Base-by-base conservation (phyloP, 1,140 invertebrate species). In the Aphis gossypii region DNA sequence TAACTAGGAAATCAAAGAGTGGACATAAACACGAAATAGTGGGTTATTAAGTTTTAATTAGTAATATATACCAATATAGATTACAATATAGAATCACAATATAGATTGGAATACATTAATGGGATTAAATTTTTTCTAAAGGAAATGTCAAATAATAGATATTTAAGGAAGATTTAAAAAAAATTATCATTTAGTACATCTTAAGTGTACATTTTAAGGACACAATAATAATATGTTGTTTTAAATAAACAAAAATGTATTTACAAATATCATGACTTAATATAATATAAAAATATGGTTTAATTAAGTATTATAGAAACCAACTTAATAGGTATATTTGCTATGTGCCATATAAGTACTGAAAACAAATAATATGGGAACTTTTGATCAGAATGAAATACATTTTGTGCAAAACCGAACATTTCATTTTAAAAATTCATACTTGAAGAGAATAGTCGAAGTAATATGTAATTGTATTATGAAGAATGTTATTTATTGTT, bases 401-500 rank as follows among this genome's bases (percentile, higher is more conserved):
- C 9, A 86, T 44, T 86, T 86, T 51, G 54, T 7, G 11, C 3
- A 44, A 41, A 60, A 44, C 6, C 25, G 7, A 14, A 60, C 20
- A 14, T 44, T 90, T 90, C 25, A 30, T 44, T 68, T 14, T 56
- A 11, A 2, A 30, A 44, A 90, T 60, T 44, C 6, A 44, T 90
- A 68, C 46, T 60, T 38, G 89, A 68, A 90, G 89, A 68, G 23
- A 25, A 60, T 68, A 90, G 25, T 44, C 30, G 89, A 90, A 90
- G 38, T 68, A 60, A 90, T 41, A 68, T 38, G 68, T 68, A 90
- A 90, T 90, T 30, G 38, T 9, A 68, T 90, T 90, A 90, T 44
- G 89, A 68, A 68, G 38, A 90, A 68, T 23, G 51, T 90, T 90
- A 90, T 90, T 60, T 90, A 44, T 68, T 90, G 89, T 90, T 90